Conservation (phyloP, 2,113 vertebrate genomes). For the Oncorhynchus nerka region DNA sequence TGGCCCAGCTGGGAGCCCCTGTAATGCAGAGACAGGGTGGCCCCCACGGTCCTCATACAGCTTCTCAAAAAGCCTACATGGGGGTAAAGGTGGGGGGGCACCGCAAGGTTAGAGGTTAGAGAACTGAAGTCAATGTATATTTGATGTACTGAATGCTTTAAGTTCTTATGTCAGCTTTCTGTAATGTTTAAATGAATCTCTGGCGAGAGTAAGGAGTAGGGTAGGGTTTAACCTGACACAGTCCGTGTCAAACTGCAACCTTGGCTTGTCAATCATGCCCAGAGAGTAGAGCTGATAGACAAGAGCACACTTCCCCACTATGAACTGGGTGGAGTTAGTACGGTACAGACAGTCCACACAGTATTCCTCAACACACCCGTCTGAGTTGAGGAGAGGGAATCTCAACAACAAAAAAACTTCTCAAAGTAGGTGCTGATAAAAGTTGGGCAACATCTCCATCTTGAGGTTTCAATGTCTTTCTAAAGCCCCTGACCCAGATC, state of each 20-base stretch:
- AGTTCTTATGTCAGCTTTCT: too few species aligned
- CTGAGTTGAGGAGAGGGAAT: conserved; percentile 53
- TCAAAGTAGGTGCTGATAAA: too few species aligned
- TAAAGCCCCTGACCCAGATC: too few species aligned
- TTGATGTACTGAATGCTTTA: too few species aligned
- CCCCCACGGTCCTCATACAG: conserved; percentile 95
- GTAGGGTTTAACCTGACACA: conserved; percentile 82
- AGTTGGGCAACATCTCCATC: too few species aligned
- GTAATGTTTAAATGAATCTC: too few species aligned
- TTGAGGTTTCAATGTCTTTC: too few species aligned
- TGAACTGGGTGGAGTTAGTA: conserved; percentile 96
- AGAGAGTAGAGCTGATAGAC: conserved; percentile 94
- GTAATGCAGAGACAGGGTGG: conserved; percentile 93
- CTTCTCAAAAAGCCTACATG: conserved; percentile 92
- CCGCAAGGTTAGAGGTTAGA: too few species aligned
- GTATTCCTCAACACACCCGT: conserved; percentile 92
- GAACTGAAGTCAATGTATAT: too few species aligned
- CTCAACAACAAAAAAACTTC: too few species aligned
- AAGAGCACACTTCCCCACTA: conserved; percentile 97
- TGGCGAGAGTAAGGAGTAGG: too few species aligned
- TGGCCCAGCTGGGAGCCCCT: conserved; percentile 98
- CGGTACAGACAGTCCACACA: conserved; percentile 97
- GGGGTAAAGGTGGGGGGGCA: not conserved
- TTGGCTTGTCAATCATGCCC: conserved; percentile 95
- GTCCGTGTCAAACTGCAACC: conserved; percentile 94